A percentile compares a stretch with the other conserved stretches of the same genome.
Conservation (phyloP, 30 jellyfish, hydroid and myxozoan species). For the Aurelia sp. region DNA sequence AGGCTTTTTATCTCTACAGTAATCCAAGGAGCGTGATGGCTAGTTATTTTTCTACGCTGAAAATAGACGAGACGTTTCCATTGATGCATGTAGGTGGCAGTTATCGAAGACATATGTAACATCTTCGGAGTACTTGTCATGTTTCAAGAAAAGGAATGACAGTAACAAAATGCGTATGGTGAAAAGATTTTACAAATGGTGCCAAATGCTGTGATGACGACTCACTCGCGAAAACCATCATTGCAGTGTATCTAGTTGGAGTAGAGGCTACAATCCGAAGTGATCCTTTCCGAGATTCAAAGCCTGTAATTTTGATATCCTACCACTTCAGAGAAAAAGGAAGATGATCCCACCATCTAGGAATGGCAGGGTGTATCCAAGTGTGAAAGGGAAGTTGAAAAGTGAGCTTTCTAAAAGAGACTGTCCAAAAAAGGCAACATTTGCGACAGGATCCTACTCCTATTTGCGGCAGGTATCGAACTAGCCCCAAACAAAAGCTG, state of each 20-base stretch:
- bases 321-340: no score
- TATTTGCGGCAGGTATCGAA: no score
- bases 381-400: no score
- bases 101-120: conserved; percentile 1
- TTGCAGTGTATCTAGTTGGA: conserved; percentile 3
- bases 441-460: no score
- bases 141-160: neutral
- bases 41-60: no score
- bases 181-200: conserved; percentile 7
- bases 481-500: no score
- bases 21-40: no score
- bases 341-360: no score
- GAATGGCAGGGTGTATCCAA: no score
- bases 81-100: conserved; percentile 6
- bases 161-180: neutral
- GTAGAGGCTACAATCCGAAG: neutral
- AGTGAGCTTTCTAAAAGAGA: no score
- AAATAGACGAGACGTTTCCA: neutral
- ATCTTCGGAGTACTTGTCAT: neutral
- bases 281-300: conserved; percentile 3
- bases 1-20: no score
- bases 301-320: neutral
- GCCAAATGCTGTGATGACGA: neutral
- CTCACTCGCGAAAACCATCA: neutral
- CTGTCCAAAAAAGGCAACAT: no score